Evolutionary conservation across 2,888 invertebrate species (phyloP).

Genomic region (Nineta flava): DNA sequence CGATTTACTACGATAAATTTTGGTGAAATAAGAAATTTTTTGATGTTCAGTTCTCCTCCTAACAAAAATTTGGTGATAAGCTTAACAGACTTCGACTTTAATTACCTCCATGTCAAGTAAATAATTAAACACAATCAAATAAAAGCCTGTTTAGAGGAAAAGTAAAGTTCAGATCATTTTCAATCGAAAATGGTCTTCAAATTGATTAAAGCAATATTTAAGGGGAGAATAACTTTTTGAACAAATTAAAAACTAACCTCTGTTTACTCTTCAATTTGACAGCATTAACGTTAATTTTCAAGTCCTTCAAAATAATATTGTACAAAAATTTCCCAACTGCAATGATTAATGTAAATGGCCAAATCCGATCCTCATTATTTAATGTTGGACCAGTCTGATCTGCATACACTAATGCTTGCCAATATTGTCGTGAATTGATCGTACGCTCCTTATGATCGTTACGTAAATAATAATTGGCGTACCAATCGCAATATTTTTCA

Average conservation of each 20-base stretch:
- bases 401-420: slow-evolving; percentile 46
- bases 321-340: slow-evolving; percentile 73
- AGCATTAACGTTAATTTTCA: slow-evolving; percentile 65
- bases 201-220: too few species aligned
- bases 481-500: slow-evolving; percentile 41
- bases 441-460: background rate
- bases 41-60: background rate
- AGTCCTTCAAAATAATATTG: slow-evolving; percentile 68
- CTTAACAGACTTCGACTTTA: background rate
- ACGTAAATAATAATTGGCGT: slow-evolving; percentile 26
- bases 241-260: slow-evolving; percentile 22
- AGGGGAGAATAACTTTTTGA: too few species aligned
- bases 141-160: too few species aligned
- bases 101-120: too few species aligned
- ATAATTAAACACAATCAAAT: too few species aligned
- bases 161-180: too few species aligned
- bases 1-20: too few species aligned
- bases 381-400: slow-evolving; percentile 37
- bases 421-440: slow-evolving; percentile 48
- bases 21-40: background rate
- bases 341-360: slow-evolving; percentile 47
- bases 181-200: too few species aligned
- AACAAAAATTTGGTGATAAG: background rate
- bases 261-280: slow-evolving; percentile 36
- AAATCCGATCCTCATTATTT: slow-evolving; percentile 39